Conservation (phyloP, 2,797 vertebrate species). For the Iguana delicatissima region DNA sequence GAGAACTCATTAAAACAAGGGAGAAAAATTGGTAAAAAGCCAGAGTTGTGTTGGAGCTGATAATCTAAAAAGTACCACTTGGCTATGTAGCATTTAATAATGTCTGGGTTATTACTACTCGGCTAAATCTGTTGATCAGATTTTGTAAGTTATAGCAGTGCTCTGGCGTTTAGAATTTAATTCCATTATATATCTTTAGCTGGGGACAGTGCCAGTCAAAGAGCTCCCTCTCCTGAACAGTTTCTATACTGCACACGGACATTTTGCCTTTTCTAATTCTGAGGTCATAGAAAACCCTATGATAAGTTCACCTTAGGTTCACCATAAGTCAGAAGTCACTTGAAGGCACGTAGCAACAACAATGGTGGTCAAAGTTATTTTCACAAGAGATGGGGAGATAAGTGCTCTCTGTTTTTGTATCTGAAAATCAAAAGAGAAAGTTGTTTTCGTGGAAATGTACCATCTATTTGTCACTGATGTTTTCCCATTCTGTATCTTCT, state of each 20-base stretch:
- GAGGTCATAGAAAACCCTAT: no score
- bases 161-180: background rate
- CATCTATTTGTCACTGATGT: background rate
- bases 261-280: background rate
- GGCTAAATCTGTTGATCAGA: background rate
- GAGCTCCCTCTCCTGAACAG: constrained; percentile 69
- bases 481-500: background rate
- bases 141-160: background rate
- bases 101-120: background rate
- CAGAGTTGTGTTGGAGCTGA: background rate
- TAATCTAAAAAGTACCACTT: background rate
- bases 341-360: no score
- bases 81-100: background rate
- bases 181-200: background rate
- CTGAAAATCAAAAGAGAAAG: background rate
- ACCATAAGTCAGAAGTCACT: no score
- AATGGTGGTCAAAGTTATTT: background rate
- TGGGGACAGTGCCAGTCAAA: background rate
- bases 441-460: background rate
- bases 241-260: background rate
- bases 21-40: background rate
- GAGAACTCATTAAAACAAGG: background rate
- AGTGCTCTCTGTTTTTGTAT: background rate
- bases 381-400: background rate
- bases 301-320: no score